phyloP scores from a whole-genome alignment of 2,888 invertebrate species.

The Branchipolynoe longqiensis region DNA sequence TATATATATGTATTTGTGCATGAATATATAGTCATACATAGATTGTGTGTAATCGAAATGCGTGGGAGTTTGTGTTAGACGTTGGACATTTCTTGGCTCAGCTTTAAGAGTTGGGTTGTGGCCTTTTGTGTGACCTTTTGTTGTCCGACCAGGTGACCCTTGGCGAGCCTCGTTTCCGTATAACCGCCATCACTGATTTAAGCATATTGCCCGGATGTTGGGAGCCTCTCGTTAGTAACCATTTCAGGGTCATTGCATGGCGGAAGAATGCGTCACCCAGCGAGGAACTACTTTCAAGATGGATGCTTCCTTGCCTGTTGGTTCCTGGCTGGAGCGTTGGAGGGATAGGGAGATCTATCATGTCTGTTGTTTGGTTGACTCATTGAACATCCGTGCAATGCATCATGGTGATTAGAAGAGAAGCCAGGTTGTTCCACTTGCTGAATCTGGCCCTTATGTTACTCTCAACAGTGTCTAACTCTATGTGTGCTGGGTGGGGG shows the following conservation, averaged over 20 bases:
- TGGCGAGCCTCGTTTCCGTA: slow-evolving; percentile 6
- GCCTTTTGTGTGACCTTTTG: background rate
- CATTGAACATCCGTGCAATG: slow-evolving; percentile 1
- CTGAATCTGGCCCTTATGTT: no score
- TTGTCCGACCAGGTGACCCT: slow-evolving; percentile 16
- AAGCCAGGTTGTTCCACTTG: background rate
- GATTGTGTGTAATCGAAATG: no score
- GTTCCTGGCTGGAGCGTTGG: no score
- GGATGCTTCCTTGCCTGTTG: background rate
- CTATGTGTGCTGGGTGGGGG: no score
- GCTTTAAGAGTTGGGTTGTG: slow-evolving; percentile 10
- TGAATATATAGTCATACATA: no score
- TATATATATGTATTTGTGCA: no score
- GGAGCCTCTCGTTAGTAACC: slow-evolving; percentile 9
- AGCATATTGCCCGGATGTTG: slow-evolving; percentile 40
- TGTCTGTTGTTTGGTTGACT: background rate
- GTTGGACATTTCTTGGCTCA: no score
- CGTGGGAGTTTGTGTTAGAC: no score
- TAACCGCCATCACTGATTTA: slow-evolving; percentile 16
- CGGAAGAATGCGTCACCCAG: background rate
- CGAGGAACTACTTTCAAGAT: slow-evolving; percentile 29
- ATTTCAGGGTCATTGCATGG: background rate
- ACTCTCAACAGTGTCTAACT: no score
- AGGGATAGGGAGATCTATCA: no score
- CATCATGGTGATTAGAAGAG: background rate